These are phyloP conservation scores for Fistularia tabacaria DNA, from an alignment of 2,797 vertebrate genomes.

Conservation along the genomic window DNA sequence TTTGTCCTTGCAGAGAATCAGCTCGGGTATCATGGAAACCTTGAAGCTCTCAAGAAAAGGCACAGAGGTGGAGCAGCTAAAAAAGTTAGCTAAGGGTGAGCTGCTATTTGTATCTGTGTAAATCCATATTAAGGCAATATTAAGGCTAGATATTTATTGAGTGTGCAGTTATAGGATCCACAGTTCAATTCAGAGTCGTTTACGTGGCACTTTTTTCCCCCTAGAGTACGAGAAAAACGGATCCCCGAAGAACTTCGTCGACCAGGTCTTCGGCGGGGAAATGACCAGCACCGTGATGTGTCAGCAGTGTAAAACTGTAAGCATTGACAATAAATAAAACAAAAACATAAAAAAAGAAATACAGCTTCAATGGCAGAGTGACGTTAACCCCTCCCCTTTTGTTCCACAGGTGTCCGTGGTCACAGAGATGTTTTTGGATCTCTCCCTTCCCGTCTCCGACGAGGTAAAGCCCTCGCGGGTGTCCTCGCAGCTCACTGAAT, in stretches of 20 bases:
- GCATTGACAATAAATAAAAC: slow-evolving; percentile 21
- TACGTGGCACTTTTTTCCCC: slow-evolving; percentile 13
- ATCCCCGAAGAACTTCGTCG: slow-evolving; percentile 83
- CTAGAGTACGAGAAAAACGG: slow-evolving; percentile 89
- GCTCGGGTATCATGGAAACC: slow-evolving; percentile 79
- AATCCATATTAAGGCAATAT: too few relatives aligned
- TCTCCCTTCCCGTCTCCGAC: slow-evolving; percentile 92
- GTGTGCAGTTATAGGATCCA: too few relatives aligned
- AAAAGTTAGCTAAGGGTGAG: slow-evolving; percentile 87
- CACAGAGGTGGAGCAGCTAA: slow-evolving; percentile 80
- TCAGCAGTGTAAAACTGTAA: slow-evolving; percentile 89
- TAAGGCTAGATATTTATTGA: too few relatives aligned
- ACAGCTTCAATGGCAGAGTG: not conserved
- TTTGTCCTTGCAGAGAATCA: slow-evolving; percentile 79
- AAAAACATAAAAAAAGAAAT: not conserved
- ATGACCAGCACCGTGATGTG: slow-evolving; percentile 95
- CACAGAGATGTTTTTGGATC: slow-evolving; percentile 94
- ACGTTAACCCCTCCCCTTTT: not conserved
- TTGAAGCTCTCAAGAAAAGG: slow-evolving; percentile 79
- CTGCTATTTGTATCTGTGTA: not conserved
- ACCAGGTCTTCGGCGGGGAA: slow-evolving; percentile 93
- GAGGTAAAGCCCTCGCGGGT: slow-evolving; percentile 85
- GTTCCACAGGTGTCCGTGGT: slow-evolving; percentile 86
- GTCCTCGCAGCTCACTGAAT: not conserved
- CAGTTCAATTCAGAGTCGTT: too few relatives aligned